Base-by-base conservation (phyloP, 1,140 invertebrate genomes). In the Drosophila bocqueti region DNA sequence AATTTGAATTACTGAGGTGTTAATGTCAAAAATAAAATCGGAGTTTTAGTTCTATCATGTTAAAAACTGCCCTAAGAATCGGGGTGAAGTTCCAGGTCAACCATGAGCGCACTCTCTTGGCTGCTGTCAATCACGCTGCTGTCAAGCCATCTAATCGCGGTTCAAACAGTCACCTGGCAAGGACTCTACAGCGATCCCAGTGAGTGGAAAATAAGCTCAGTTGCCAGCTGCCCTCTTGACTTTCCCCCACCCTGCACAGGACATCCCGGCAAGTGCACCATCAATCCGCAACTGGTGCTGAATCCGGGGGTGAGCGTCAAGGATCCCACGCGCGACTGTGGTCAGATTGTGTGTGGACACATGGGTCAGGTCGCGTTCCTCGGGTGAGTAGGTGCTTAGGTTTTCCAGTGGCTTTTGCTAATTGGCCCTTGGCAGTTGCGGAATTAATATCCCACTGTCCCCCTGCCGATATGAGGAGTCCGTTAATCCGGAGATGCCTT, bases 251-350 rank as follows among this genome's bases (percentile, higher is more conserved):
- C 36, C 24, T n/a, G 11, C 68, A 21, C 40, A 90, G 85, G 69
- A 16, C 69, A 61, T 62, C 87, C 85, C 1, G 83, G 79, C 31
- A 90, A 83, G 49, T 90, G 85, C 42, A 68, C 24, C 13, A 74
- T 90, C 40, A 38, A 43, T 15, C n/a, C 40, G 10, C 18, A n/a
- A 0, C 31, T 87, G 34, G 63, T 91, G 21, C 58, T 90, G 11
- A 49, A 81, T 26, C 38, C 65, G 24, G 83, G 83, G 3, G 62
- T 52, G 1, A 75, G 46, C 43, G 59, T 89, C 26, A 89, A 89
- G 59, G 86, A 90, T 86, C 79, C 82, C 31, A 65, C 26, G 29
- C 75, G 77, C 50, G 63, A 69, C 24, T 90, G 85, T 55, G 71
- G 83, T 47, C 79, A 76, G 57, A 82, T 90, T 57, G 43, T 75